Conservation (phyloP, 53 echinoderm and acorn worm genomes). For the Patiria pectinifera region DNA sequence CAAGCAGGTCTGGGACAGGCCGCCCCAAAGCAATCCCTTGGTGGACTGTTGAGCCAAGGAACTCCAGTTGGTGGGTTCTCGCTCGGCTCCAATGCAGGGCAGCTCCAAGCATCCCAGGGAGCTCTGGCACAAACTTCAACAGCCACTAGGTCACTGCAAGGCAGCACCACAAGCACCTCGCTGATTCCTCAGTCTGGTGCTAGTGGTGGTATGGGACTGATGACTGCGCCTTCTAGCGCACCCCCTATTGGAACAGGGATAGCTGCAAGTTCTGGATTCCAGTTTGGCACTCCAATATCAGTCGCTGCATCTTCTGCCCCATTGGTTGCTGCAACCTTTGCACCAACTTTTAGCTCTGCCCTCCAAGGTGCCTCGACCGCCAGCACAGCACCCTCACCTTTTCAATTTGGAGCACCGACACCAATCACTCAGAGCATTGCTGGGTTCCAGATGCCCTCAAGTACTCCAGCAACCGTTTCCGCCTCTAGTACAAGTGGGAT, state of each 20-base stretch:
- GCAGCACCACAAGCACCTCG: constrained; percentile 15
- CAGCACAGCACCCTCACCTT: constrained; percentile 1
- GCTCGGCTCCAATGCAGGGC: neutral
- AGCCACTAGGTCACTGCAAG: neutral
- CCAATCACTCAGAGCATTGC: constrained; percentile 32
- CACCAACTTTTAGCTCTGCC: neutral
- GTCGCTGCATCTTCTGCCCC: neutral
- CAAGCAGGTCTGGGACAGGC: constrained; percentile 24
- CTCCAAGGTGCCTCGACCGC: neutral
- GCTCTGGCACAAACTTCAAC: neutral
- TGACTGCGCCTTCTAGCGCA: neutral
- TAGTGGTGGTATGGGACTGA: neutral
- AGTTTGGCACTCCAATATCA: neutral
- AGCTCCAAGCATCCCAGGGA: constrained; percentile 1
- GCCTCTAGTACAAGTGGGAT: neutral
- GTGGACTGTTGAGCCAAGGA: constrained; percentile 35
- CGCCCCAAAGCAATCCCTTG: neutral
- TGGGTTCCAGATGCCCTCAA: constrained; percentile 13
- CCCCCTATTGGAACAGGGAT: neutral
- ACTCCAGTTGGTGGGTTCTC: neutral
- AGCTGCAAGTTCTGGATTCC: constrained; percentile 23
- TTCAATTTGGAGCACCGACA: constrained; percentile 3
- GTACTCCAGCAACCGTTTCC: neutral
- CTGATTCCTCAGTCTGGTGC: neutral
- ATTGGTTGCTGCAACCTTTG: neutral